Evolutionary conservation across 2,888 invertebrate species (phyloP).

Genomic region (Hirudinaria manillensis): DNA sequence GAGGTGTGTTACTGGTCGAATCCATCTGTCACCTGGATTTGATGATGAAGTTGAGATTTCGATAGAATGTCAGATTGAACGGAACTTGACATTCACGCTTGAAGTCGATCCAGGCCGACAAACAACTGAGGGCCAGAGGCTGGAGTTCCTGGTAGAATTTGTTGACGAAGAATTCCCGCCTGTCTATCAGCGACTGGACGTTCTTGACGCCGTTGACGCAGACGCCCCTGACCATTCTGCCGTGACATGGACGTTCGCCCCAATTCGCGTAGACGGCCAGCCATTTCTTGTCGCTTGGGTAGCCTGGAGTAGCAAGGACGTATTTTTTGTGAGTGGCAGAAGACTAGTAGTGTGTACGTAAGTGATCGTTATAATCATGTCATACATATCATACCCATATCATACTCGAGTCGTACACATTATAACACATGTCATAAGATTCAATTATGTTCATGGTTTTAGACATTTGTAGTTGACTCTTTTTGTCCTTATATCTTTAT

Average conservation of each 20-base stretch:
- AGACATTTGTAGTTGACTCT: too few relatives aligned
- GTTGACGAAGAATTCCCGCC: slow-evolving; percentile 44
- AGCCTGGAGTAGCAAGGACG: slow-evolving; percentile 36
- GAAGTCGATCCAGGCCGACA: slow-evolving; percentile 40
- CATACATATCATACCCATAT: too few relatives aligned
- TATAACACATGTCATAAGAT: too few relatives aligned
- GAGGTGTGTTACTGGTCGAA: neutral
- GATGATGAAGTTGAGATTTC: slow-evolving; percentile 39
- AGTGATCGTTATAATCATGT: too few relatives aligned
- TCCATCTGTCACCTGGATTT: neutral
- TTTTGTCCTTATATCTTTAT: too few relatives aligned
- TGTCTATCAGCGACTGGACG: slow-evolving; percentile 38
- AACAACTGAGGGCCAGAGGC: slow-evolving; percentile 43
- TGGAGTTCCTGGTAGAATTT: slow-evolving; percentile 44
- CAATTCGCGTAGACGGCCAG: slow-evolving; percentile 42
- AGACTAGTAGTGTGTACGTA: too few relatives aligned
- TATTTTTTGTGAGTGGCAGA: too few relatives aligned
- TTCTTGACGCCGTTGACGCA: slow-evolving; percentile 46
- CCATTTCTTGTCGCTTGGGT: slow-evolving; percentile 41
- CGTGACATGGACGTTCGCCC: slow-evolving; percentile 40
- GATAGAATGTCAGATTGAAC: slow-evolving; percentile 38
- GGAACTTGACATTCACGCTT: slow-evolving; percentile 35
- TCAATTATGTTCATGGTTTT: too few relatives aligned
- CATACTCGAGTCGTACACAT: too few relatives aligned
- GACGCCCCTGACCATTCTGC: slow-evolving; percentile 41